Conservation (phyloP, 1,140 invertebrate genomes). For the Dinoponera quadriceps region DNA sequence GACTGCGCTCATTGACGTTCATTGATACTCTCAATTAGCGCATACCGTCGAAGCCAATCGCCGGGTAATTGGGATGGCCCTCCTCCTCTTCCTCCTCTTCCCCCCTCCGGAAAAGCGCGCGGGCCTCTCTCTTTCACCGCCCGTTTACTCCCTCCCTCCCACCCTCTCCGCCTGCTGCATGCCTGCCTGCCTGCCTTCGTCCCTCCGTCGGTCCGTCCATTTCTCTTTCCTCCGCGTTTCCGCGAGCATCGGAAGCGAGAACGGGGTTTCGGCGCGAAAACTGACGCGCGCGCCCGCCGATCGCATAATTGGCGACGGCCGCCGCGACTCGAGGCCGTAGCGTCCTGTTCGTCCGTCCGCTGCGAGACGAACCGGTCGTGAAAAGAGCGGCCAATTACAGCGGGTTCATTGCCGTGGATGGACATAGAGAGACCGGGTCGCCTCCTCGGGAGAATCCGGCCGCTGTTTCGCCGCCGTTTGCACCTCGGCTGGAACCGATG, state of each 20-base stretch:
- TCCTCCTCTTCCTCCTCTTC: slow-evolving; percentile 19
- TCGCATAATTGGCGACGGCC: slow-evolving; percentile 31
- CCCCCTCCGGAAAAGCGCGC: slow-evolving; percentile 58
- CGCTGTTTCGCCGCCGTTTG: neutral
- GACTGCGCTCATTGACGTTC: slow-evolving; percentile 76
- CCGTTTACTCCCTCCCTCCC: neutral
- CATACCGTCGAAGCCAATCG: slow-evolving; percentile 74
- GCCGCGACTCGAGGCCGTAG: neutral
- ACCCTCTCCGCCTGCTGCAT: too few relatives aligned
- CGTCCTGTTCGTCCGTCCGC: too few relatives aligned
- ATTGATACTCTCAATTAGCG: slow-evolving; percentile 77
- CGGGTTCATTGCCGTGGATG: neutral
- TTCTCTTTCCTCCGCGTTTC: neutral
- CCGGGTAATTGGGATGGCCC: slow-evolving; percentile 70
- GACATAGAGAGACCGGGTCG: neutral
- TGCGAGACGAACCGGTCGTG: neutral
- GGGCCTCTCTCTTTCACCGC: slow-evolving; percentile 32
- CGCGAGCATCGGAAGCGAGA: slow-evolving; percentile 19
- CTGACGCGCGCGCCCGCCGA: neutral
- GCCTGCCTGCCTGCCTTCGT: too few relatives aligned
- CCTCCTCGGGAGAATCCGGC: slow-evolving; percentile 16
- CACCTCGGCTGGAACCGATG: slow-evolving; percentile 31
- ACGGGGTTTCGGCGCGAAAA: slow-evolving; percentile 41
- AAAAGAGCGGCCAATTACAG: slow-evolving; percentile 50
- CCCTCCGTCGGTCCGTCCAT: too few relatives aligned